Evolutionary conservation across 2,113 vertebrate species (phyloP).

Genomic region (pig (Sus scrofa)): DNA sequence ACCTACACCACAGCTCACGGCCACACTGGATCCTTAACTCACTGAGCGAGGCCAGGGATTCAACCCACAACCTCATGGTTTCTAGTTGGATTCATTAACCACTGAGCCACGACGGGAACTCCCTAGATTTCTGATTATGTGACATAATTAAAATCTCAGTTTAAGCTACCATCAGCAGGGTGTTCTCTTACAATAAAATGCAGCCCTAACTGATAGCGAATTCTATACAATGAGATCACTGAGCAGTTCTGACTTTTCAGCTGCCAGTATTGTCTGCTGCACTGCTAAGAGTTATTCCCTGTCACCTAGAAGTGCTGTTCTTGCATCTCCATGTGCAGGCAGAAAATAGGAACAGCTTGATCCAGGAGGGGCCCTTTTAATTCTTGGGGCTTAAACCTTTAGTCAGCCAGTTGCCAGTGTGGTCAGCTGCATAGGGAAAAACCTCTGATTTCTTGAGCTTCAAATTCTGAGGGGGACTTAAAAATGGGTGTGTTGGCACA

Average conservation of each 20-base stretch:
- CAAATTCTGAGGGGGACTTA: neutral
- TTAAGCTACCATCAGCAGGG: neutral
- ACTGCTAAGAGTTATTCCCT: neutral
- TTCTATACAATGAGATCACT: neutral
- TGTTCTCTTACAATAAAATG: neutral
- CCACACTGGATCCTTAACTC: too few species aligned
- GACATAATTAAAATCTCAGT: slow-evolving; percentile 20
- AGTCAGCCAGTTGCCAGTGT: neutral
- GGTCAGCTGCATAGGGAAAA: neutral
- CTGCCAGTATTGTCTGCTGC: neutral
- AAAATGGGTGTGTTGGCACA: neutral
- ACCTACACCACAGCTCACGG: too few species aligned
- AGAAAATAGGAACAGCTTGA: neutral
- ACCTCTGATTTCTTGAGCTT: neutral
- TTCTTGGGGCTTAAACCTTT: neutral
- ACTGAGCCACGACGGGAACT: too few species aligned
- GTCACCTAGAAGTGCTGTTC: neutral
- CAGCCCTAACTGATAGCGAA: neutral
- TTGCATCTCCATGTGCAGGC: neutral
- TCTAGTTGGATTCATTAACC: too few species aligned
- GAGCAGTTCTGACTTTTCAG: neutral
- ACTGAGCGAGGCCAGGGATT: too few species aligned
- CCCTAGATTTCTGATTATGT: neutral
- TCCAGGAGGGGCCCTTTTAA: neutral
- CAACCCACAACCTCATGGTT: too few species aligned